These are phyloP conservation scores for Karalla daura DNA, from an alignment of 2,797 vertebrate genomes.

Conservation along the genomic window DNA sequence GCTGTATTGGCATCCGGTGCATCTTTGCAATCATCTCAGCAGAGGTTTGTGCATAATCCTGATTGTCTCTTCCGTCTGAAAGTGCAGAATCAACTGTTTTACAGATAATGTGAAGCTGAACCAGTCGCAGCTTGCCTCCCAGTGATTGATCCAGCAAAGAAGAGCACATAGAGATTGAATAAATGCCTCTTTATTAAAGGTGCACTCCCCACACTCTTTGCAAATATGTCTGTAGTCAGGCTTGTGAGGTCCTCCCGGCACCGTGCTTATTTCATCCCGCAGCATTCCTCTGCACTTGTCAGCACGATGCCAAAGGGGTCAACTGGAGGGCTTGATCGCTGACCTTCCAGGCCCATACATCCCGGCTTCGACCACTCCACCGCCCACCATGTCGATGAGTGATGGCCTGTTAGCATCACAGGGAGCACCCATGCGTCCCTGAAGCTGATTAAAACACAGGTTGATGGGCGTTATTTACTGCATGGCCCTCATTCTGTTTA, in stretches of 20 bases:
- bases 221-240: slow-evolving; percentile 40
- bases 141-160: slow-evolving; percentile 30
- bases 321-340: slow-evolving; percentile 53
- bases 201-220: slow-evolving; percentile 35
- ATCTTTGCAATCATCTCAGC: slow-evolving; percentile 68
- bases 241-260: slow-evolving; percentile 31
- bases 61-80: slow-evolving; percentile 51
- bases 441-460: slow-evolving; percentile 80
- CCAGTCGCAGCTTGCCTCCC: slow-evolving; percentile 30
- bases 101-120: slow-evolving; percentile 28
- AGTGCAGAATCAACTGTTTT: slow-evolving; percentile 44
- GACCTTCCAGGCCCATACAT: slow-evolving; percentile 52
- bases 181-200: slow-evolving; percentile 3
- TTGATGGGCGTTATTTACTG: slow-evolving; percentile 77
- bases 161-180: slow-evolving; percentile 32
- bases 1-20: slow-evolving; percentile 47
- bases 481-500: slow-evolving; percentile 46
- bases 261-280: slow-evolving; percentile 31
- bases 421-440: slow-evolving; percentile 71
- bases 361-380: slow-evolving; percentile 21
- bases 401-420: slow-evolving; percentile 70
- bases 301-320: slow-evolving; percentile 47
- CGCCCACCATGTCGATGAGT: slow-evolving; percentile 55
- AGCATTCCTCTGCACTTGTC: slow-evolving; percentile 59
- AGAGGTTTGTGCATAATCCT: slow-evolving; percentile 47